Percentiles rank a stretch among this genome's conserved stretches.
These are phyloP conservation scores for Engystomops pustulosus DNA, from an alignment of 2,113 vertebrate species.

Conservation along the genomic window DNA sequence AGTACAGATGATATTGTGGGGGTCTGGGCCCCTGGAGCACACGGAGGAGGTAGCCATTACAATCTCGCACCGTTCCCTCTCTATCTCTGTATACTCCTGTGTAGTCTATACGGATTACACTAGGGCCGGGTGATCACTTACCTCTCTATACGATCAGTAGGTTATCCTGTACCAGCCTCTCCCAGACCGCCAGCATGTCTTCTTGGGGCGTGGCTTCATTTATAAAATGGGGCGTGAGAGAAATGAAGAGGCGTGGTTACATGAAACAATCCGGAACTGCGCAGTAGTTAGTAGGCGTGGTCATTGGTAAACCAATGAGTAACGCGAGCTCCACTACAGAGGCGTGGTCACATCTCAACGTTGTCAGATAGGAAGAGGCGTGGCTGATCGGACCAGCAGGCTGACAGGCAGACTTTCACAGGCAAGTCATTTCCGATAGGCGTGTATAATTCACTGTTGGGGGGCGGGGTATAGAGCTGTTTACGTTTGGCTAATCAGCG, in stretches of 20 bases:
- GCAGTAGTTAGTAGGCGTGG: neutral
- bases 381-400: too few relatives aligned
- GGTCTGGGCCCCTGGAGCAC: neutral
- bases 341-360: neutral
- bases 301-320: neutral
- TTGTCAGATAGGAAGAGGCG: neutral
- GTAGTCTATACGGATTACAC: neutral
- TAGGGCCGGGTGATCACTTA: neutral
- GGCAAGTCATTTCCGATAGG: neutral
- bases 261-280: neutral
- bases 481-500: neutral
- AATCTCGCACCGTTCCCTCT: too few relatives aligned
- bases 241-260: neutral
- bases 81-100: neutral
- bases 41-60: neutral
- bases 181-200: conserved; percentile 22
- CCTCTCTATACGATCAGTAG: neutral
- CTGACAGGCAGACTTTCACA: too few relatives aligned
- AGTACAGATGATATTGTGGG: neutral
- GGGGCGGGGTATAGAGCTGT: neutral
- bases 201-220: neutral
- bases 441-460: neutral
- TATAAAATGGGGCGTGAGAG: neutral
- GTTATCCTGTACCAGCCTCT: neutral
- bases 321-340: rapidly evolving